Percentiles rank a stretch among this genome's conserved stretches.
These are phyloP conservation scores for Pygoscelis adeliae DNA, from an alignment of 2,113 vertebrate species.

Conservation along the genomic window DNA sequence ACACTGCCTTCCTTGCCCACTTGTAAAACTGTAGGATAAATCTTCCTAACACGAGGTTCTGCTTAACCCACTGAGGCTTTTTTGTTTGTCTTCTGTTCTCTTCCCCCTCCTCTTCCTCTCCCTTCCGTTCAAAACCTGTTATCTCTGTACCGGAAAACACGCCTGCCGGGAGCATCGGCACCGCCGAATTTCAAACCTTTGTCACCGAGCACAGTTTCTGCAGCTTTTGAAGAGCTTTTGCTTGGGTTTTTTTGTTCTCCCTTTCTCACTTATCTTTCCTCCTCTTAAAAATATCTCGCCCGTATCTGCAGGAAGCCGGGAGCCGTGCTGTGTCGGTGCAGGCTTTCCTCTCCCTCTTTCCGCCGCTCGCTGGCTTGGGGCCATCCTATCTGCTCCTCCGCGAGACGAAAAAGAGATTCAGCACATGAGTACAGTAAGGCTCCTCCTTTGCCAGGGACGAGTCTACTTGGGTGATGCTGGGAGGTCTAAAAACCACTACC, in stretches of 20 bases:
- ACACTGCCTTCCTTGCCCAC: background rate
- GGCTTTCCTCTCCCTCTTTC: background rate
- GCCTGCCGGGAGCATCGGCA: accelerated
- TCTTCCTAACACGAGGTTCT: background rate
- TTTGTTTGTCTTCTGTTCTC: background rate
- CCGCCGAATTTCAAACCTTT: accelerated
- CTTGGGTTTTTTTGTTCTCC: background rate
- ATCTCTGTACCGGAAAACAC: background rate
- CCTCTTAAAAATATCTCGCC: background rate
- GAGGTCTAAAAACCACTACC: background rate
- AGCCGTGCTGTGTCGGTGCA: accelerated
- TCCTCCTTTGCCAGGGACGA: background rate
- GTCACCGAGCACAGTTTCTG: background rate
- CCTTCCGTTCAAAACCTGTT: background rate
- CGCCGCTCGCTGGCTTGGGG: accelerated
- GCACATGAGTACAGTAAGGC: accelerated
- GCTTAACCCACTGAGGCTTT: background rate
- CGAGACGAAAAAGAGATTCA: background rate
- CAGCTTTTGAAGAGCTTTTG: background rate
- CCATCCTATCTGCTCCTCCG: background rate
- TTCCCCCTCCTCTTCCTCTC: background rate
- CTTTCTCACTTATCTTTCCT: background rate
- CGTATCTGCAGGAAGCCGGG: background rate
- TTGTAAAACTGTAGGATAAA: background rate
- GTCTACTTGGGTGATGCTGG: background rate